phyloP scores from a whole-genome alignment of 2,888 invertebrate species.

The Cantharis flavilabris region DNA sequence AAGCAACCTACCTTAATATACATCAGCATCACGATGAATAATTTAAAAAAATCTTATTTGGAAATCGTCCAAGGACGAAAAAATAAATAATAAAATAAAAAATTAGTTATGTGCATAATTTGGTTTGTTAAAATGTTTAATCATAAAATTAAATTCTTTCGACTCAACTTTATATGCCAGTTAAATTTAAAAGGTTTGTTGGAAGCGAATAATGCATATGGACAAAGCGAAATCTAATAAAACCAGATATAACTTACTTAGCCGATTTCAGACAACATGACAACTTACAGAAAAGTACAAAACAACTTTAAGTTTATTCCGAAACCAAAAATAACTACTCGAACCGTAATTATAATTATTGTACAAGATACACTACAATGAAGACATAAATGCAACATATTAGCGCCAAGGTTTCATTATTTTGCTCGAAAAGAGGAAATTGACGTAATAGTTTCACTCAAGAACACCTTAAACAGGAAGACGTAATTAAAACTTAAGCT shows the following conservation, averaged over 20 bases:
- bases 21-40: not conserved
- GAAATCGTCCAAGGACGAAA: not conserved
- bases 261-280: not conserved
- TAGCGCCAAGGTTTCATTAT: not conserved
- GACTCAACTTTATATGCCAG: constrained; percentile 3
- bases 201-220: constrained; percentile 23
- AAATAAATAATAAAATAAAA: not conserved
- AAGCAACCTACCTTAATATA: not conserved
- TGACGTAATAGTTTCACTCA: constrained; percentile 4
- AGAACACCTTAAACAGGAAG: not conserved
- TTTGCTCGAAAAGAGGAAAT: not conserved
- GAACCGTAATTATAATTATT: constrained; percentile 2
- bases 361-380: constrained; percentile 4
- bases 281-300: constrained; percentile 6
- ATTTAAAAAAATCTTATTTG: not conserved
- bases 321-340: not conserved
- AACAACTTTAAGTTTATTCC: constrained; percentile 7
- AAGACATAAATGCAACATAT: constrained; percentile 14
- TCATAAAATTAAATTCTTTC: not conserved
- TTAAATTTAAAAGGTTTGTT: constrained; percentile 24
- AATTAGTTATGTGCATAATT: not conserved
- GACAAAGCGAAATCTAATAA: constrained; percentile 27
- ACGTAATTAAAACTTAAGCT: not conserved
- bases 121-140: not conserved
- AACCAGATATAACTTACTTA: constrained; percentile 36